Conservation (phyloP, 2,113 vertebrate species). For the Cettia cetti region DNA sequence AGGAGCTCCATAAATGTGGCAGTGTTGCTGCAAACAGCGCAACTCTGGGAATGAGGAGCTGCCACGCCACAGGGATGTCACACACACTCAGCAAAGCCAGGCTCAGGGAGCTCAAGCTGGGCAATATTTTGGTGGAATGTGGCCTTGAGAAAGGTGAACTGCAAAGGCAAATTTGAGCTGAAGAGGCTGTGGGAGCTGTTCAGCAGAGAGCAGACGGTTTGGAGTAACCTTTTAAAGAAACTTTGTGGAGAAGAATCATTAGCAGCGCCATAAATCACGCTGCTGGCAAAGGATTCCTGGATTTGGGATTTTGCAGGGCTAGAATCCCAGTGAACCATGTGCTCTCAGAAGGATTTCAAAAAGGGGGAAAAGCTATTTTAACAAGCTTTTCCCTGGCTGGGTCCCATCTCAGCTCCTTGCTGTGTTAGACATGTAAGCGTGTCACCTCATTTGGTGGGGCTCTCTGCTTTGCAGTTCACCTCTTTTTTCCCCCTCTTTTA, state of each 20-base stretch:
- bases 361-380: background rate
- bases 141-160: background rate
- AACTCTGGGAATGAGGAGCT: background rate
- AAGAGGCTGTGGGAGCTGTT: background rate
- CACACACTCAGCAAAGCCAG: fast-evolving
- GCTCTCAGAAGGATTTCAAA: background rate
- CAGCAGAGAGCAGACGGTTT: background rate
- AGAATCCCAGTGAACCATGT: background rate
- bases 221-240: background rate
- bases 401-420: background rate
- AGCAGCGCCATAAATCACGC: background rate
- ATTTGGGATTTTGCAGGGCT: background rate
- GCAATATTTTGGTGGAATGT: background rate
- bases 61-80: fast-evolving
- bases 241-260: background rate
- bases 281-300: background rate
- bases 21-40: background rate
- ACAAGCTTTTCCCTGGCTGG: background rate
- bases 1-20: background rate
- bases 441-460: background rate
- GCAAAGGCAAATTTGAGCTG: background rate
- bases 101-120: background rate
- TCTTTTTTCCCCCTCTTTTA: background rate
- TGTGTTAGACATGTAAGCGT: background rate
- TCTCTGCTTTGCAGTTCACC: constrained; percentile 3